Conservation (phyloP, 2,797 vertebrate genomes). For the Eulemur albifrons region DNA sequence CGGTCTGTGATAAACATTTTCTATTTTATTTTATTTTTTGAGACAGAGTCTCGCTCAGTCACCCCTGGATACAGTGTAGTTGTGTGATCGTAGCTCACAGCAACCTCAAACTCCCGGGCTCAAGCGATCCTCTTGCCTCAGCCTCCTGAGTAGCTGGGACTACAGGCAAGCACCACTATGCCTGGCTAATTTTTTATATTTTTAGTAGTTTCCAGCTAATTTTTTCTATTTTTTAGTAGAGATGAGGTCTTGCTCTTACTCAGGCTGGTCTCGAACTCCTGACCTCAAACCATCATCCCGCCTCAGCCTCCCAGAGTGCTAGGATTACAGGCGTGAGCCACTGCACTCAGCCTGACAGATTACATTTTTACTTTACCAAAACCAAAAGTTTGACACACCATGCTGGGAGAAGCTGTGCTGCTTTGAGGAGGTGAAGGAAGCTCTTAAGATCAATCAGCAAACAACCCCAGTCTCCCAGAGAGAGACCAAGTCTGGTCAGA, state of each 20-base stretch:
- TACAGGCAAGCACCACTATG: background rate
- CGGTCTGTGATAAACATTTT: background rate
- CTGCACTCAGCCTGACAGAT: background rate
- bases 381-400: background rate
- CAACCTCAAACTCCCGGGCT: too few relatives aligned
- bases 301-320: too few relatives aligned
- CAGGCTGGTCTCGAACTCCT: background rate
- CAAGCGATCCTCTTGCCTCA: background rate
- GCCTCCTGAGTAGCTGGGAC: background rate
- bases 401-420: background rate
- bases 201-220: too few relatives aligned
- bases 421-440: background rate
- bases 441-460: background rate
- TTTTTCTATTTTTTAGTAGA: background rate
- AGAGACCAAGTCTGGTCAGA: background rate
- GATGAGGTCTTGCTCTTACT: background rate
- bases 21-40: background rate
- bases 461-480: background rate
- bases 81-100: too few relatives aligned
- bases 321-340: too few relatives aligned
- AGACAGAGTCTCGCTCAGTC: background rate
- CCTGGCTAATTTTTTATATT: background rate
- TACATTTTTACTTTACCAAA: constrained; percentile 4
- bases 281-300: background rate
- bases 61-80: too few relatives aligned